Evolutionary conservation across 2,113 vertebrate species (phyloP), one percentile per base, ranked within the genome.

Genomic region (Speoplatyrhinus poulsoni): DNA sequence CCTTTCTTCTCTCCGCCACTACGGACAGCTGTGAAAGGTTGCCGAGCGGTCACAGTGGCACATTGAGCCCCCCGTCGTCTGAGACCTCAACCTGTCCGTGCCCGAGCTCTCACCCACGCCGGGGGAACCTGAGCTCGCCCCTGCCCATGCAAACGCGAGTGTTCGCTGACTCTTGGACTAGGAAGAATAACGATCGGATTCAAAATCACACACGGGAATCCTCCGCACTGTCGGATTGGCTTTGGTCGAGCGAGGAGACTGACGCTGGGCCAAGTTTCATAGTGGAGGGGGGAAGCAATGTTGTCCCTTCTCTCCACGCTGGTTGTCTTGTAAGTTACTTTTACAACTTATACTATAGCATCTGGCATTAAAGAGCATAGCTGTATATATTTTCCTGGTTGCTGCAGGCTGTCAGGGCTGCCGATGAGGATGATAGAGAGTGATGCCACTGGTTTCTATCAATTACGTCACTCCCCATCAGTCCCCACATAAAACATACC

Each of bases 301-400:
- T 90, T 85, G 92, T 67, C 92, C 92, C 90, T 93, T 91, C 89
- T 93, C 90, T 91, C 92, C 89, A 93, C 87, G 91, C 89, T 93
- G 90, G 90, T 91, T 90, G 91, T 93, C 89, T 91, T 93, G 92
- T 93, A 92, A 93, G 92, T 93, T 49, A 65, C 53, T 68, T 72
- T 53, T 72, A 73, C 72, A 55, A 68, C 64, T 76, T 78, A 58
- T 70, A 17, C 13, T 52, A 19, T 59, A 4, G 59, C 9, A 54
- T 13, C n/a, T n/a, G 32, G 46, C 64, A 19, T 9, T 56, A 17
- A 19, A 12, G 54, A 19, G 7, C n/a, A 15, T 16, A 54, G 54
- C 7, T 10, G n/a, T 17, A 19, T 17, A 16, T 56, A 19, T 81
- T 62, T 75, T 74, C 62, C 67, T 76, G 78, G 46, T 69, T 61